Evolutionary conservation across 2,113 vertebrate genomes (phyloP), one percentile per base, ranked within the genome.

Genomic region (Tupaia tana): DNA sequence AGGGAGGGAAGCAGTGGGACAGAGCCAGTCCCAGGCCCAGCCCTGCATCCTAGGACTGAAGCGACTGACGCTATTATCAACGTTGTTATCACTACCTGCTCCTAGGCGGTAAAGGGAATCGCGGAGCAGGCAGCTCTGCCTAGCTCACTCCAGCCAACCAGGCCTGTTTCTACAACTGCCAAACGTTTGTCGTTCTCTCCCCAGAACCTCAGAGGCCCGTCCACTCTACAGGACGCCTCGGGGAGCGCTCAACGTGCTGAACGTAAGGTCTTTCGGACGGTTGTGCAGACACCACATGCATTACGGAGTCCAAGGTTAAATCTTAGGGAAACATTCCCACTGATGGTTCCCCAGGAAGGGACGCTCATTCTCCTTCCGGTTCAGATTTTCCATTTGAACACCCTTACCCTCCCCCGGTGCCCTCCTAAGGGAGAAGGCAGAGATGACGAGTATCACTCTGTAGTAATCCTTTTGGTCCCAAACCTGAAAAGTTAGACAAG

Each of bases 341-440:
- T 8, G 75, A n/a, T 61, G 6, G 54, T 78, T 54, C 70, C 58
- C 67, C 9, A 27, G 63, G 81, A 87, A 91, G 80, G 25, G 78
- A 94, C 80, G 66, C 78, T 2, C 3, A 14, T 22, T 93, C 95
- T 69, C 87, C 77, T 94, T 94, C 79, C 75, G 79, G 61, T 93
- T 81, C n/a, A 4, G 67, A n/a, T 91, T 96, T 96, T 94, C 19
- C 0, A 25, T 89, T 29, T 89, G 87, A 95, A 94, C 54, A 10
- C 86, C 79, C 67, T 71, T 24, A 89, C 67, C n/a, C 12, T 52
- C 22, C 22, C n/a, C 86, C 22, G 29, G 29, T 58, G 31, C n/a
- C 52, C 34, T 94, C 27, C 69, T 94, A 16, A 79, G 43, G 86
- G 82, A 79, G 77, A 93, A 88, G 22, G 52, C 31, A 15, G 89